Base-by-base conservation (phyloP, 2,888 invertebrate genomes). In the Fragum whitleyi region DNA sequence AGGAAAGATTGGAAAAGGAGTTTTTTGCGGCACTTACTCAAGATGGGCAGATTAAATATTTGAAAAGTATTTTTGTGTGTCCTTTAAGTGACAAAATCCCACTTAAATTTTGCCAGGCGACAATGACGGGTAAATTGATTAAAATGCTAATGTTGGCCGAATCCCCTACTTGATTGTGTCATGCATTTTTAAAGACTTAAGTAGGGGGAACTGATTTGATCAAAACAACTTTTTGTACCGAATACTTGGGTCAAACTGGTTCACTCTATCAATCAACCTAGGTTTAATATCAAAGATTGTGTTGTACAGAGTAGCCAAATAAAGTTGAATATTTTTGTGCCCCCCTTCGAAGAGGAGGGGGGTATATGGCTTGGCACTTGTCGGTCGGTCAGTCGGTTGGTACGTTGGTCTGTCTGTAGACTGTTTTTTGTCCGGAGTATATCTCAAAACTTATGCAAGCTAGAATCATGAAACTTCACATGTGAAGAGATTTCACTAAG, bases 21-120 rank as follows among this genome's bases (percentile, higher is more conserved):
- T 57, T 57, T 21, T 21, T 26, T 26, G 26, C 14, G 57, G 23
- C 3, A 61, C 28, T 29, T 32, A 32, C 61, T 32, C 26, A 26
- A 19, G 32, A 61, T 61, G 26, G 61, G 32, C 61, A 61, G 61
- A 61, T 61, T 61, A 61, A 61, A 61, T 61, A 61, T 61, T 61
- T 61, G 61, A 61, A 19, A 32, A 61, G 7, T 19, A 26, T 61
- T 61, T 14, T 61, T 61, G 29, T 61, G 61, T 6, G n/a, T 21
- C n/a, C n/a, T 61, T 61, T 61, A 23, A 3, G 61, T 21, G 61
- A 61, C 61, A 61, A 61, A 29, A 32, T 61, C 61, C 61, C 61
- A 11, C 61, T 61, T n/a, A 26, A 28, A 32, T 23, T 26, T 61
- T n/a, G 29, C 61, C 26, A 11, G n/a, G 61, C 7, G 21, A 61